phyloP scores from a whole-genome alignment of 1,140 invertebrate species.

The Lepidurus packardi region DNA sequence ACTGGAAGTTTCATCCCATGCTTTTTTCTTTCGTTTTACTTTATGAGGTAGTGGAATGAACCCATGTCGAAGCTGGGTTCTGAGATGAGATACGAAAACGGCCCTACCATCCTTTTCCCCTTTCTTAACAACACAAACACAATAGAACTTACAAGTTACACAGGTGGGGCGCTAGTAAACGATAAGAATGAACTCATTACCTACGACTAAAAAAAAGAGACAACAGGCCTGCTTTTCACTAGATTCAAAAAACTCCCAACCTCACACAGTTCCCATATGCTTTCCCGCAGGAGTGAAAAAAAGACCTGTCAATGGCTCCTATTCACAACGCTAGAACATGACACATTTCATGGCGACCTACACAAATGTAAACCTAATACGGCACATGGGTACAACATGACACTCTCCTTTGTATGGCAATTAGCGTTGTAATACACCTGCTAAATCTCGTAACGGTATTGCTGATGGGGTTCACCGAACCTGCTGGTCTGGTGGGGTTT shows the following conservation, averaged over 20 bases:
- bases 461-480: background rate
- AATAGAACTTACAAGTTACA: background rate
- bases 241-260: background rate
- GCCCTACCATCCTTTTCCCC: background rate
- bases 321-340: constrained; percentile 14
- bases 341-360: background rate
- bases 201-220: background rate
- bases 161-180: background rate
- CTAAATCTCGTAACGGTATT: background rate
- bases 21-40: background rate
- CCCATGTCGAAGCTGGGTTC: background rate
- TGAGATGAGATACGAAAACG: constrained; percentile 13
- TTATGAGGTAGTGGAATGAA: constrained; percentile 19
- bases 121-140: no score
- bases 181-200: no score
- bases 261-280: background rate
- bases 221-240: background rate
- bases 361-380: background rate
- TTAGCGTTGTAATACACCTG: background rate
- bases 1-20: constrained; percentile 11
- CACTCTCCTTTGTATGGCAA: background rate
- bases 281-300: background rate
- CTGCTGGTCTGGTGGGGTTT: no score
- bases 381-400: background rate
- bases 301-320: background rate